Conservation (phyloP, 1,140 invertebrate species). For the Solen grandis region DNA sequence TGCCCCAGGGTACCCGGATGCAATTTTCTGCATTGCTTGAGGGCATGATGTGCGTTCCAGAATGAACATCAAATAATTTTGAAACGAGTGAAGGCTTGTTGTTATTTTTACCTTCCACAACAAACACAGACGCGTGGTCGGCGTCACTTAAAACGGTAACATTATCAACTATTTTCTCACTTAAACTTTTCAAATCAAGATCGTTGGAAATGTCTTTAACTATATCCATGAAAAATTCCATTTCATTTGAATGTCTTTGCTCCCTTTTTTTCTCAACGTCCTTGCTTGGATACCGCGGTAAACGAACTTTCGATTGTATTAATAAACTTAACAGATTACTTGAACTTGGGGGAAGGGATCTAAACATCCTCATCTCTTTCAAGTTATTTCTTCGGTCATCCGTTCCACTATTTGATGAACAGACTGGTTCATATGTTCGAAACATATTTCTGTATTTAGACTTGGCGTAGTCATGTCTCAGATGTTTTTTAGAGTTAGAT, state of each 20-base stretch:
- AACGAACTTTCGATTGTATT: conserved; percentile 72
- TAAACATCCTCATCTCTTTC: conserved; percentile 74
- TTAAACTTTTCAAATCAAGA: conserved; percentile 93
- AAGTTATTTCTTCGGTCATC: conserved; percentile 69
- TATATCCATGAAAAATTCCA: conserved; percentile 96
- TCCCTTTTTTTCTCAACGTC: conserved; percentile 74
- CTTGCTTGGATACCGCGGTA: conserved; percentile 75
- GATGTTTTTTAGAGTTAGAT: conserved; percentile 82
- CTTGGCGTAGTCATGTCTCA: conserved; percentile 82
- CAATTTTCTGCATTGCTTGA: conserved; percentile 78
- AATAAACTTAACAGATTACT: conserved; percentile 71
- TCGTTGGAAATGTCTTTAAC: conserved; percentile 98
- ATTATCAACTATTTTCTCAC: conserved; percentile 98
- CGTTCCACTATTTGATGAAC: conserved; percentile 48
- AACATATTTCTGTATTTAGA: conserved; percentile 82
- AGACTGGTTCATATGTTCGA: conserved; percentile 76
- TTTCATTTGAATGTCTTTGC: conserved; percentile 89
- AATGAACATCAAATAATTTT: conserved; percentile 94
- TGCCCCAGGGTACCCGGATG: conserved; percentile 84
- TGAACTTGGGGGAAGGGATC: conserved; percentile 74
- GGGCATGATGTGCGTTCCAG: conserved; percentile 88
- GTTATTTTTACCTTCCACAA: conserved; percentile 87
- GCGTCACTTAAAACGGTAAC: conserved; percentile 94
- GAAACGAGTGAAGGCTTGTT: conserved; percentile 88
- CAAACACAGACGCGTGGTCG: conserved; percentile 94